Evolutionary conservation across 2,113 vertebrate species (phyloP).

Genomic region (Tretioscincus oriximinensis): DNA sequence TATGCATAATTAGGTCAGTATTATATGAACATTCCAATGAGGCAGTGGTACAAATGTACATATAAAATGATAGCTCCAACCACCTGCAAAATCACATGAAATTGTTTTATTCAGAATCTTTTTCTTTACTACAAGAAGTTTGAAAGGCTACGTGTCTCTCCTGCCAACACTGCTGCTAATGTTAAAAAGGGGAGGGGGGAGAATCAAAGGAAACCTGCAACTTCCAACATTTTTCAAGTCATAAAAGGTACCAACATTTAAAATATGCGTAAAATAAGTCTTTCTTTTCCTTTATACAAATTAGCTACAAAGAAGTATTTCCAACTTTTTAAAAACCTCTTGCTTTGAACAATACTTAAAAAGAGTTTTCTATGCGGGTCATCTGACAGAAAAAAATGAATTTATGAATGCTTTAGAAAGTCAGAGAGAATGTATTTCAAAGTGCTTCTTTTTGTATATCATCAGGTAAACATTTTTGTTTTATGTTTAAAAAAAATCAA

Average conservation of each 20-base stretch:
- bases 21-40: constrained; percentile 87
- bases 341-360: constrained; percentile 34
- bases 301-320: constrained; percentile 58
- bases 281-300: constrained; percentile 56
- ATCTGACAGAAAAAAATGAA: constrained; percentile 30
- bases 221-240: constrained; percentile 63
- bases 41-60: constrained; percentile 83
- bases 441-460: constrained; percentile 28
- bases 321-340: constrained; percentile 60
- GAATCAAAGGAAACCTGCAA: constrained; percentile 75
- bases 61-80: constrained; percentile 87
- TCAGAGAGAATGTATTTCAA: constrained; percentile 14
- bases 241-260: constrained; percentile 65
- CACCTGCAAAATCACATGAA: constrained; percentile 87
- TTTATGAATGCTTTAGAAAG: not conserved
- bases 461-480: constrained; percentile 16
- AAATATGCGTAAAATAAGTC: constrained; percentile 52
- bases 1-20: constrained; percentile 88
- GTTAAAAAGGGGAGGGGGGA: constrained; percentile 24
- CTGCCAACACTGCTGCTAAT: constrained; percentile 75
- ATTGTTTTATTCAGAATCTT: constrained; percentile 86
- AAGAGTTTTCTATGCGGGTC: constrained; percentile 27
- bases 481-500: not conserved
- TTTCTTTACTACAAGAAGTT: constrained; percentile 78
- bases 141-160: constrained; percentile 77